Base-by-base conservation (phyloP, 2,113 vertebrate species). In the Zeus faber region DNA sequence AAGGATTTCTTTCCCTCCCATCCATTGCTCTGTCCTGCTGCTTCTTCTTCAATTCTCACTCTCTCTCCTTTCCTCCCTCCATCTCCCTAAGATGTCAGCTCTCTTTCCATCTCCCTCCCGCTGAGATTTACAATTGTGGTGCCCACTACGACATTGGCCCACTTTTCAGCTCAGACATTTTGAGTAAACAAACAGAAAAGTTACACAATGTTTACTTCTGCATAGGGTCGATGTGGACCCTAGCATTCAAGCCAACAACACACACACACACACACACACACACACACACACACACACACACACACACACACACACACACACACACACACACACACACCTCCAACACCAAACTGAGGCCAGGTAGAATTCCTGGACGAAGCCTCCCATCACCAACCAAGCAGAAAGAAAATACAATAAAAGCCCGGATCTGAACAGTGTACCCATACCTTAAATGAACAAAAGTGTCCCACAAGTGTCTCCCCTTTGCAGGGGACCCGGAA, bases 101-200 rank as follows among this genome's bases (percentile, higher is more conserved):
- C 16, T 33, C 20, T 31, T 5, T 24, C 20, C 33, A 26, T 14
- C 26, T 35, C 56, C 18, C 7, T 29, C 44, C 26, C 26, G 4
- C 50, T 24, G 39, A 5, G n/a, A 63, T 21, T 37, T 60, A 13
- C 37, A 29, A 47, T 37, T 24, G 21, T 47, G 26, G 21, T 21
- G 10, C 26, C 24, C n/a, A 8, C 18, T 49, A 53, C 60, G 55
- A 67, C 58, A 26, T 50, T 4, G 14, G 26, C 39, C 54, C 35
- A 22, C 41, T 51, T 26, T 29, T 41, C 31, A 47, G 49, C 49
- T 49, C 2, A 24, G 39, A 45, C 41, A 49, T 52, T 17, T 18
- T 13, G 53, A 74, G 21, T 6, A 49, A 81, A 24, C 51, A 57
- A 61, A 57, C 35, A 26, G 56, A 26, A 45, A 49, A 70, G 57